Percentiles rank a stretch among this genome's conserved stretches.
Evolutionary conservation across 2,797 vertebrate genomes (phyloP).

Genomic region (Centropyge bicolor): DNA sequence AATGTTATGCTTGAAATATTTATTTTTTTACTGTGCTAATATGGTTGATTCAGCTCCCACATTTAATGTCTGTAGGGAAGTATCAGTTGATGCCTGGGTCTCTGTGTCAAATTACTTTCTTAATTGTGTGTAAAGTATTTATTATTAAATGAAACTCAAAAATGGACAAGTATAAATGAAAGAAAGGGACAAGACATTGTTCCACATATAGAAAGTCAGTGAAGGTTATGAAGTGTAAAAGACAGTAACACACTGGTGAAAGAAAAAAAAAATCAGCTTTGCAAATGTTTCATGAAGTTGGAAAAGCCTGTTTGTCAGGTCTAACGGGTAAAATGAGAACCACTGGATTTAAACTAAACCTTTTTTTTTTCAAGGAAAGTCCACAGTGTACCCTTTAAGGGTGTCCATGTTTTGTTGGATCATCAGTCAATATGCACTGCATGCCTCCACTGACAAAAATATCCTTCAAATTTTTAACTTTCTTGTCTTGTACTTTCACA

Average conservation of each 20-base stretch:
- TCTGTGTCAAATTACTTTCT: too few relatives aligned
- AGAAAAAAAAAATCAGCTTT: neutral
- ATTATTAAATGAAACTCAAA: neutral
- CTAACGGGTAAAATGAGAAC: neutral
- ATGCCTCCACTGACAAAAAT: neutral
- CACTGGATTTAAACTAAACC: neutral
- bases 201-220: neutral
- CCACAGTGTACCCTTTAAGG: neutral
- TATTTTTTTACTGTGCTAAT: neutral
- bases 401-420: neutral
- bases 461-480: neutral
- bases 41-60: neutral
- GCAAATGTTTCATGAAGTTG: too few relatives aligned
- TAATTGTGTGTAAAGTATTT: too few relatives aligned
- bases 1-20: neutral
- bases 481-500: slow-evolving; percentile 60
- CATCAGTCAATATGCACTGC: neutral
- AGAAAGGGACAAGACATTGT: neutral
- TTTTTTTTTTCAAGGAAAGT: neutral
- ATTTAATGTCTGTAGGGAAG: neutral
- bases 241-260: too few relatives aligned
- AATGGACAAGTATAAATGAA: too few relatives aligned
- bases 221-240: neutral
- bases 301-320: neutral
- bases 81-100: neutral